Evolutionary conservation across 2,113 vertebrate genomes (phyloP), one percentile per base, ranked within the genome.

Genomic region (Laticauda laticaudata): DNA sequence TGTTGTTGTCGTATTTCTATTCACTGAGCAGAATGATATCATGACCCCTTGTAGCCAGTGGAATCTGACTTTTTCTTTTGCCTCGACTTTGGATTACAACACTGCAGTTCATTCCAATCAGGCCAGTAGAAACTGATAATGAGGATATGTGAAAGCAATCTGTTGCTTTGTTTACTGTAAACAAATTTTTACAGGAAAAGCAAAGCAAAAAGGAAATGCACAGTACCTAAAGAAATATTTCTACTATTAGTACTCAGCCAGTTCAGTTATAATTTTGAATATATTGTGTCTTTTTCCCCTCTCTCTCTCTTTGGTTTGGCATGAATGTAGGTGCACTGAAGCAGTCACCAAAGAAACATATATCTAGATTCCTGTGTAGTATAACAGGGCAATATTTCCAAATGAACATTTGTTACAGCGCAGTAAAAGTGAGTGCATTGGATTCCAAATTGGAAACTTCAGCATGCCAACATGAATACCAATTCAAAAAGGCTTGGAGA

Each of bases 371-470:
- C 51, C 85, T 61, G 1, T 34, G 43, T 29, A 69, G 45, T 69
- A 11, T 88, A 54, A 51, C 59, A 88, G 45, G 61, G 59, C 23
- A 88, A 88, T 39, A 88, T 92, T 75, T 92, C 86, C 57, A 92
- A 88, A 55, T 69, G 48, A 92, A 88, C 86, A 75, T 92, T 88
- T 92, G 91, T 8, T 75, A 61, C 88, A 59, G 91, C 7, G 29
- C 29, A 55, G 48, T 88, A 88, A 69, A 64, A 39, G 48, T 53
- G 12, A 48, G 24, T 54, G 53, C 21, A 55, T 29, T 29, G 14
- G 86, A 51, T 69, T 92, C 86, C 91, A 92, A 88, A 61, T 88
- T 88, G 86, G 86, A 92, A 92, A 88, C 51, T 88, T 69, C 91
- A 92, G n/a, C 2, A 20, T 69, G 86, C 51, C 24, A 26, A 45